Evolutionary conservation across 2,888 invertebrate species (phyloP).

Genomic region (Aspidapion aeneum): DNA sequence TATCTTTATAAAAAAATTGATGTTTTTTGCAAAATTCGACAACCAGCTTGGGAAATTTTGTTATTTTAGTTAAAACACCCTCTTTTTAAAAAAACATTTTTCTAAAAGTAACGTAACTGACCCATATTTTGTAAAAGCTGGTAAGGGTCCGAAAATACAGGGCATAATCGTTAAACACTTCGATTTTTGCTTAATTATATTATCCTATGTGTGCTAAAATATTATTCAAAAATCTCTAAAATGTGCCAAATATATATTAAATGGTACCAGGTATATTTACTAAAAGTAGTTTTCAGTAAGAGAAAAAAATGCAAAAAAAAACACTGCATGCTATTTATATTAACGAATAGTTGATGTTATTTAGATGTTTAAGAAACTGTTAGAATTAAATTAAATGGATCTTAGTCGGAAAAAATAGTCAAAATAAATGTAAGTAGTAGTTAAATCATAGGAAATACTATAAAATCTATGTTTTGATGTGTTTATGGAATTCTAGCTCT

Average conservation of each 20-base stretch:
- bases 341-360: background rate
- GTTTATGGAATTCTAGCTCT: slow-evolving; percentile 2
- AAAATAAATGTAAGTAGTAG: background rate
- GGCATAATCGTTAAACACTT: slow-evolving; percentile 30
- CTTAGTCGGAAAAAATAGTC: background rate
- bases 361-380: background rate
- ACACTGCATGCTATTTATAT: background rate
- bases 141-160: slow-evolving; percentile 51
- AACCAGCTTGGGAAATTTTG: no score
- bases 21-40: no score
- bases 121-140: slow-evolving; percentile 40
- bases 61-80: no score
- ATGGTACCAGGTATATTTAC: background rate
- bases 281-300: background rate
- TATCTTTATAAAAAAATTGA: no score
- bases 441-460: background rate
- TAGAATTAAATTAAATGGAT: background rate
- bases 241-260: background rate
- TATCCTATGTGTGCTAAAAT: slow-evolving; percentile 2
- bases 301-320: background rate
- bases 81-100: no score
- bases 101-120: slow-evolving; percentile 6
- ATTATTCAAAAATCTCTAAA: background rate
- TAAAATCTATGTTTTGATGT: background rate
- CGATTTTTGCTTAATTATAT: slow-evolving; percentile 25